Evolutionary conservation across 2,797 vertebrate species (phyloP).

Genomic region (Pitangus sulphuratus): DNA sequence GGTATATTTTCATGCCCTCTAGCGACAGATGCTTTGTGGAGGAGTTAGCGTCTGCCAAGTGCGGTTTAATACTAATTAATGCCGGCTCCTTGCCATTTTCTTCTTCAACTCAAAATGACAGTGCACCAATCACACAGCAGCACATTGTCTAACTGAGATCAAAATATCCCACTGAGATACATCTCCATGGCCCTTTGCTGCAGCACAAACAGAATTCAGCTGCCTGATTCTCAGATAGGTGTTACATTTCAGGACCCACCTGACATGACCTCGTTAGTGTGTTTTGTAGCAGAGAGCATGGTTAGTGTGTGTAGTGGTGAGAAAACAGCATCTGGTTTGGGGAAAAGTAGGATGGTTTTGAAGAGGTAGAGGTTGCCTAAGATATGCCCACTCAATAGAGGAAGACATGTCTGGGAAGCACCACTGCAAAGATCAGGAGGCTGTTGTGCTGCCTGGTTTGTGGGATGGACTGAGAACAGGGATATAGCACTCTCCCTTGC

Average conservation of each 20-base stretch:
- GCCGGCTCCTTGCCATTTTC: background rate
- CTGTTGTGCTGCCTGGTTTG: background rate
- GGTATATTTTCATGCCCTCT: slow-evolving; percentile 8
- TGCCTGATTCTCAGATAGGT: background rate
- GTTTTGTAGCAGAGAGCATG: background rate
- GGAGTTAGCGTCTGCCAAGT: background rate
- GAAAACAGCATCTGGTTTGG: background rate
- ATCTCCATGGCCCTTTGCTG: background rate
- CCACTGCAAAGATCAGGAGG: background rate
- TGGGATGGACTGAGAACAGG: background rate
- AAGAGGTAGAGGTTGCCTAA: background rate
- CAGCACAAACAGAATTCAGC: background rate
- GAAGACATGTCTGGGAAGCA: background rate
- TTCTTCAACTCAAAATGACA: background rate
- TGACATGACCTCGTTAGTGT: background rate
- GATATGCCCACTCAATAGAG: background rate
- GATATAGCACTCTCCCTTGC: background rate
- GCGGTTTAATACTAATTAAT: background rate
- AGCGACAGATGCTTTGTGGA: background rate
- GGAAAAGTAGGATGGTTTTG: background rate
- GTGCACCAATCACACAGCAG: background rate
- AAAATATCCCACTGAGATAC: background rate
- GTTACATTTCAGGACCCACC: background rate
- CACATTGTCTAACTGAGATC: background rate
- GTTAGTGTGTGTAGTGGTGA: background rate